These are phyloP conservation scores for Limnephilus rhombicus DNA, from an alignment of 2,888 invertebrate species.

Conservation along the genomic window DNA sequence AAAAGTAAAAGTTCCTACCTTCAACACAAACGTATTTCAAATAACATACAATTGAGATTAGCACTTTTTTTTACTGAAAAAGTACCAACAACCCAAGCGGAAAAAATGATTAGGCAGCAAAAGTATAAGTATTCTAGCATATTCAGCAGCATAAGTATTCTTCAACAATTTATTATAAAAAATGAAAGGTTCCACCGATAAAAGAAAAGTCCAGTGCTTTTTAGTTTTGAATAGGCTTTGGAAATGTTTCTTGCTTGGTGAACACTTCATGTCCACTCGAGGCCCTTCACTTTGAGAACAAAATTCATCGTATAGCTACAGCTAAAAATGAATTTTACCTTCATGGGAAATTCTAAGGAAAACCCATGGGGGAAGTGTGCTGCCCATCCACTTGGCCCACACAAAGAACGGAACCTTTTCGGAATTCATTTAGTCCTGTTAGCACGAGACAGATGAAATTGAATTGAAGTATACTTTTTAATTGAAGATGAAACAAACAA, in stretches of 20 bases:
- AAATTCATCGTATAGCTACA: neutral
- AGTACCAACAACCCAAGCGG: neutral
- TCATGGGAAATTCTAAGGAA: neutral
- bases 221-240: neutral
- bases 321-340: constrained; percentile 6
- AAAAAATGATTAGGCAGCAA: neutral
- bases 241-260: neutral
- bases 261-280: neutral
- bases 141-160: neutral
- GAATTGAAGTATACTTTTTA: neutral
- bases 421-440: neutral
- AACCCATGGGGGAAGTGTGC: neutral
- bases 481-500: neutral
- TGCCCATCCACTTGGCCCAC: neutral
- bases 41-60: neutral
- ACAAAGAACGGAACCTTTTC: constrained; percentile 15
- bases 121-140: neutral
- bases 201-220: neutral
- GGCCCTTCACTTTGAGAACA: constrained; percentile 1
- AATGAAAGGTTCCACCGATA: neutral
- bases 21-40: neutral
- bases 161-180: neutral
- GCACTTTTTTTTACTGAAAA: neutral
- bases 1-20: neutral
- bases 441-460: neutral